Percentiles rank a stretch among this genome's conserved stretches.
Evolutionary conservation across 2,797 vertebrate species (phyloP).

Genomic region (Acrossocheilus wenchowensis): DNA sequence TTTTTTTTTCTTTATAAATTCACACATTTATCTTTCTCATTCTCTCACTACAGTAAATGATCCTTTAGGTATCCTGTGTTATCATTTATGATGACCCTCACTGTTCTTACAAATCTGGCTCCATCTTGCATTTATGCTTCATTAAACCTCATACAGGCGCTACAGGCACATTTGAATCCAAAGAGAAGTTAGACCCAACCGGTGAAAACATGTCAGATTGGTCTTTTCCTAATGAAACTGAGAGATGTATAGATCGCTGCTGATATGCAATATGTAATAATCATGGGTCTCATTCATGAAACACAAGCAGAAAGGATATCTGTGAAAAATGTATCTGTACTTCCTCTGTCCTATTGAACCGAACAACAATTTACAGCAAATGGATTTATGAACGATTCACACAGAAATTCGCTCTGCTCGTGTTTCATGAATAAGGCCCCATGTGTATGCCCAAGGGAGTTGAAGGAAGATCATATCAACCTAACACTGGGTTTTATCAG

Average conservation of each 20-base stretch:
- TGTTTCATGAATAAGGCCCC: constrained; percentile 30
- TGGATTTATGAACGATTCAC: constrained; percentile 22
- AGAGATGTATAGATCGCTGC: background rate
- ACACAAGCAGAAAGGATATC: background rate
- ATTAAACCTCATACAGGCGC: constrained; percentile 24
- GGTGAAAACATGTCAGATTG: constrained; percentile 4
- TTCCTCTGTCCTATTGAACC: constrained; percentile 27
- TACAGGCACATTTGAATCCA: constrained; percentile 6
- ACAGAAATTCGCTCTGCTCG: background rate
- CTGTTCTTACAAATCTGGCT: constrained; percentile 25
- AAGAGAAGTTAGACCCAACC: background rate
- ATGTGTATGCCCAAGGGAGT: background rate
- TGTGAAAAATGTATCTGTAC: constrained; percentile 7
- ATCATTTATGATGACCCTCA: constrained; percentile 15
- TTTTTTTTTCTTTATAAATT: constrained; percentile 21
- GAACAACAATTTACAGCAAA: constrained; percentile 30
- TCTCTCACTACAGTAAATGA: constrained; percentile 6
- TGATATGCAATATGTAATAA: background rate
- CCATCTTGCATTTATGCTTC: constrained; percentile 18
- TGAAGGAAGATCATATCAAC: background rate
- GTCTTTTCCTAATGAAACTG: background rate
- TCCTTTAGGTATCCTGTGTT: background rate
- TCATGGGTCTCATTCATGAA: background rate
- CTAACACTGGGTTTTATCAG: constrained; percentile 21
- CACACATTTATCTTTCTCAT: background rate